Evolutionary conservation across 2,113 vertebrate species (phyloP).

Genomic region (Melanerpes aurifrons): DNA sequence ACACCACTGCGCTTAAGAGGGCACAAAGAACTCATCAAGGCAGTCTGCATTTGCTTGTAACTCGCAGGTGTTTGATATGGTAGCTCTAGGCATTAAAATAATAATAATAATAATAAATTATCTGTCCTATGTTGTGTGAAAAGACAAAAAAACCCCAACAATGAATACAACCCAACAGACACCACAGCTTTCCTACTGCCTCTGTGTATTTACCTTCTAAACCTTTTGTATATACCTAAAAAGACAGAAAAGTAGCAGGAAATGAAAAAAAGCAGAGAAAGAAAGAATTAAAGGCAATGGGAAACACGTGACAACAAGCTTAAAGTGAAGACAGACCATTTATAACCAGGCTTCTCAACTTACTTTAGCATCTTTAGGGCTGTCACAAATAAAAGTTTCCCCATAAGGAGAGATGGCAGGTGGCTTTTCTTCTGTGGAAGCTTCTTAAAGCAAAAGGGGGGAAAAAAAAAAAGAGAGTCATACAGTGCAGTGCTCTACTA

Average conservation of each 20-base stretch:
- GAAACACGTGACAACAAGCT: not conserved
- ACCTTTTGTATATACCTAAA: not conserved
- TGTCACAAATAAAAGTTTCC: slow-evolving; percentile 87
- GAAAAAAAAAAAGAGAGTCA: not conserved
- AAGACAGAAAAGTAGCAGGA: not conserved
- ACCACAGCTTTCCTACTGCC: not conserved
- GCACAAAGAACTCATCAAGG: not conserved
- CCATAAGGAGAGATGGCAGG: slow-evolving; percentile 87
- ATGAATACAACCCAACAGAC: not conserved
- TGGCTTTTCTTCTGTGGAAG: slow-evolving; percentile 71
- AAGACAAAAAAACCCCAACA: not conserved
- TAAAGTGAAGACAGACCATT: not conserved
- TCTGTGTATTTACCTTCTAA: not conserved
- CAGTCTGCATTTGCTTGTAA: not conserved
- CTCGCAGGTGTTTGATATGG: not conserved
- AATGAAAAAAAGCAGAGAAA: not conserved
- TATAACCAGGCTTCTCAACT: slow-evolving; percentile 56
- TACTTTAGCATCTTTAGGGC: slow-evolving; percentile 75
- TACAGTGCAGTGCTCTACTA: not conserved
- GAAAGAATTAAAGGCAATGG: not conserved
- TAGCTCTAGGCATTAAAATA: not conserved
- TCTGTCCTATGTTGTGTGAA: not conserved
- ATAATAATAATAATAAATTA: not conserved
- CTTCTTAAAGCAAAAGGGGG: slow-evolving; percentile 43
- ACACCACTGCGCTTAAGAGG: not conserved